Evolutionary conservation across 37 sponge, comb jelly and placozoan genomes (phyloP).

Genomic region (Ianthella basta): DNA sequence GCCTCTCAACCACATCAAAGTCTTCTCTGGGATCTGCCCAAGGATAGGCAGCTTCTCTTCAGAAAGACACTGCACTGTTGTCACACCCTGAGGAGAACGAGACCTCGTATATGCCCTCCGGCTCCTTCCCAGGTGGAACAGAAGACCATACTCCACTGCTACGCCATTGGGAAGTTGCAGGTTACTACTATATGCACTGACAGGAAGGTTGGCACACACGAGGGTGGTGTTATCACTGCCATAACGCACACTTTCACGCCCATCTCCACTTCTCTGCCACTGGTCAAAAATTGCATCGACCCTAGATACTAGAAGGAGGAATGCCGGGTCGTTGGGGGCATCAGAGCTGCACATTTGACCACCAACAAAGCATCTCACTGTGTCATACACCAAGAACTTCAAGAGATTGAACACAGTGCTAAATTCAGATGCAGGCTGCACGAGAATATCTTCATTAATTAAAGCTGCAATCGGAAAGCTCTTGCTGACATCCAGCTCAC

Average conservation of each 20-base stretch:
- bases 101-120: no score
- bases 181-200: constrained; percentile 45
- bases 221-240: constrained; percentile 46
- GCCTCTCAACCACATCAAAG: no score
- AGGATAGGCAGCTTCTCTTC: not conserved
- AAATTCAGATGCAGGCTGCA: constrained; percentile 45
- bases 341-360: constrained; percentile 63
- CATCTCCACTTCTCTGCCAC: constrained; percentile 58
- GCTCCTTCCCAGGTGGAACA: not conserved
- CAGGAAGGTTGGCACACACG: constrained; percentile 30
- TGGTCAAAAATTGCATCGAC: constrained; percentile 59
- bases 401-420: constrained; percentile 45
- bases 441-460: constrained; percentile 55
- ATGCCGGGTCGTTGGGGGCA: constrained; percentile 68
- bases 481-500: constrained; percentile 47
- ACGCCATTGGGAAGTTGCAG: constrained; percentile 52
- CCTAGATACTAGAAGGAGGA: constrained; percentile 58
- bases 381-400: constrained; percentile 57
- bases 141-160: constrained; percentile 48
- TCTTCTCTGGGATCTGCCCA: no score
- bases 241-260: constrained; percentile 41
- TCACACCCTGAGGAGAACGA: no score
- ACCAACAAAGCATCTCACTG: constrained; percentile 74
- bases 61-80: constrained; percentile 46
- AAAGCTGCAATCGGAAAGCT: constrained; percentile 56